Base-by-base conservation (phyloP, 2,888 invertebrate species). In the Apoda limacodes region DNA sequence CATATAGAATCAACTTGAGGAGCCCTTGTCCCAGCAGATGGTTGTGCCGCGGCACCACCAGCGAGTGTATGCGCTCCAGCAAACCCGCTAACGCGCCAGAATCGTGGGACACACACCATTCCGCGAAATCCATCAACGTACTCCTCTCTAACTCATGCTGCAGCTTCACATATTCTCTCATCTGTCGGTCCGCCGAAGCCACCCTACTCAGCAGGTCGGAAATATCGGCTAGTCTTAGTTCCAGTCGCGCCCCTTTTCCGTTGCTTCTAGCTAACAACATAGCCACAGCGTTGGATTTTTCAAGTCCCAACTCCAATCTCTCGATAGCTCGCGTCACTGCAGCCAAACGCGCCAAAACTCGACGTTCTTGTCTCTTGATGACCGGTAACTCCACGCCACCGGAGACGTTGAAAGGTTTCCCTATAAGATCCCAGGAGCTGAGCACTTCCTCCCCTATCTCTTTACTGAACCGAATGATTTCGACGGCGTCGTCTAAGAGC, bases 71-170 rank as follows among this genome's bases (percentile, higher is more conserved):
- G 5, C 85, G 75, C 52, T 88, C 87, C 46, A 92, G 60, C 13
- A 89, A 52, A 37, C 85, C 84, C 15, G 85, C 83, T 31, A 91
- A 69, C 2, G 89, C 88, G 24, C 83, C 74, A 1, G 85, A 68
- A 46, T 85, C 84, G 45, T 88, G 88, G 1, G 89, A 86, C 2
- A 90, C 86, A 22, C 87, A 86, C 67, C 83, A 84, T 42, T 75
- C 78, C 1, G 91, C 89, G 53, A 91, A 92, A 50, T 86, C 83
- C 51, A 88, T 78, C 41, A 92, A 53, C 4, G 92, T 92, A 35
- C 75, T 72, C 40, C 71, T 58, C 55, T 91, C 89, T 42, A 86
- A 66, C 34, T 74, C 74, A 17, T 75, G 61, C 41, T 81, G 75
- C 26, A 81, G 50, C 2, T 68, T 58, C 30, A 84, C 78, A 52